phyloP scores from a whole-genome alignment of 2,888 invertebrate species.

The Mythimna ferrago region DNA sequence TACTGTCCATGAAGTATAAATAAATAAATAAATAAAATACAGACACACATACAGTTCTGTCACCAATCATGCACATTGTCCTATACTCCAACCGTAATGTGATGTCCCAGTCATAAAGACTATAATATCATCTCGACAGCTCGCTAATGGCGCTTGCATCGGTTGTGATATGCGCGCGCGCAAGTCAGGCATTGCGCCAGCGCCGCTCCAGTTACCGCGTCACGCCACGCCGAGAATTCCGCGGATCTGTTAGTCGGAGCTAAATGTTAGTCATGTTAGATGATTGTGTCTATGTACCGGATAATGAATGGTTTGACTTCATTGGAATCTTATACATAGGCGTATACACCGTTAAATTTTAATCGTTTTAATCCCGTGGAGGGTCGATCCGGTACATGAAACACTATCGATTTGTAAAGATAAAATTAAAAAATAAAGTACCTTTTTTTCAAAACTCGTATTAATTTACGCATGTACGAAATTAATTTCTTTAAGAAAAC shows the following conservation, averaged over 20 bases:
- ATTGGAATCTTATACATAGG: no score
- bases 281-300: background rate
- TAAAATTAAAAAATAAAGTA: no score
- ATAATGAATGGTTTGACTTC: no score
- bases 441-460: no score
- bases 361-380: no score
- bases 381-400: no score
- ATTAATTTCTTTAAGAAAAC: no score
- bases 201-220: conserved; percentile 56
- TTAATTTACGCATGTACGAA: no score
- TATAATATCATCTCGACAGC: conserved; percentile 15
- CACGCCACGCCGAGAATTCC: conserved; percentile 54
- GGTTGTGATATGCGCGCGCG: conserved; percentile 43
- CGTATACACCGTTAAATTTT: no score
- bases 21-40: no score
- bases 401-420: no score
- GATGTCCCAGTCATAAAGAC: background rate
- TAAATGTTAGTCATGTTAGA: conserved; percentile 28
- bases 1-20: no score
- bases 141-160: conserved; percentile 14
- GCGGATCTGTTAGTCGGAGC: conserved; percentile 43
- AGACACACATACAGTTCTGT: background rate
- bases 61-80: background rate
- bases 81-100: background rate
- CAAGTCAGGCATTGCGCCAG: conserved; percentile 57